Evolutionary conservation across 1,140 invertebrate species (phyloP), one percentile per base, ranked within the genome.

Genomic region (Procambarus virginalis): DNA sequence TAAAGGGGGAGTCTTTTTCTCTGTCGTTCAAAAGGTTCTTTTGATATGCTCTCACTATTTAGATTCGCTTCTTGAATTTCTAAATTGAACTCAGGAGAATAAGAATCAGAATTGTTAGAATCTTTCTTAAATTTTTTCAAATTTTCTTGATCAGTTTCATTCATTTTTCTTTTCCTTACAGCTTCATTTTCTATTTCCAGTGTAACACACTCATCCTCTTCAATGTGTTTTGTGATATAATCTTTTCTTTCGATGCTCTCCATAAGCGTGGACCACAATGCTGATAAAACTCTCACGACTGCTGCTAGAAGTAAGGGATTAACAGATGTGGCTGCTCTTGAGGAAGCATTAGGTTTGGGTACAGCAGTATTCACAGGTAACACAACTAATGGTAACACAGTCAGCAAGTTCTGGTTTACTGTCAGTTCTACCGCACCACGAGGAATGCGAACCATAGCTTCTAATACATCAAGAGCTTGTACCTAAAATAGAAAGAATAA

Each of bases 381-480:
- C 5, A 75, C 49, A 51, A 77, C 79, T 4, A 86, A 45, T 20
- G 87, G 78, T 34, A 89, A 46, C 22, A 84, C 70, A 20, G 82
- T 84, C 17, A 89, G 51, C 34, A 89, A 73, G 64, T 78, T 89
- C n/a, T 89, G 81, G 20, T 83, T 60, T n/a, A n/a, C 4, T 12
- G 83, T 80, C 20, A 89, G 73, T 5, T 84, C 82, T 5, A 84
- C 80, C 3, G 87, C 87, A 22, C 80, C 87, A 78, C 49, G 80
- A 60, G 49, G 49, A 17, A 89, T 78, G 22, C 76, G 34, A 17
- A 84, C 81, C 81, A 89, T 83, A 3, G 87, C 64, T 78, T 89
- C 82, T 49, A 89, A 48, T 45, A 89, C 87, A 17, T 79, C 82
- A 58, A 89, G 76, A 45, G 78, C 87, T 20, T 84, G 82, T 6